phyloP scores from a whole-genome alignment of 2,888 invertebrate species.

The Malthinus seriepunctatus region DNA sequence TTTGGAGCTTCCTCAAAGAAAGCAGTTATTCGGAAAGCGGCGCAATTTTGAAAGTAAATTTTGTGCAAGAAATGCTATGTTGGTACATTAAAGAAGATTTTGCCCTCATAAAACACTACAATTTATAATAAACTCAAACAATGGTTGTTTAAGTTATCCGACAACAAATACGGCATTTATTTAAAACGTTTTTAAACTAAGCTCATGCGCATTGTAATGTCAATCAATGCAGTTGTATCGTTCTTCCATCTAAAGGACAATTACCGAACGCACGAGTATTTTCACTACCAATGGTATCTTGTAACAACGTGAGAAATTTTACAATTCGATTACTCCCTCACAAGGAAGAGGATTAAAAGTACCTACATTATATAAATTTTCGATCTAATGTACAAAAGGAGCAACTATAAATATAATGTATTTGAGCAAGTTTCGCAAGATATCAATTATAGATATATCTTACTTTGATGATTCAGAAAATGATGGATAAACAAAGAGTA shows the following conservation, averaged over 20 bases:
- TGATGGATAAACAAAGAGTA: too few species aligned
- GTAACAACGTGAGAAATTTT: constrained; percentile 10
- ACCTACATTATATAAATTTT: too few species aligned
- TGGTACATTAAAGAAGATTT: neutral
- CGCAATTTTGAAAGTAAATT: too few species aligned
- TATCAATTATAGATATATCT: neutral
- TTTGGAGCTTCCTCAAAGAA: constrained; percentile 4
- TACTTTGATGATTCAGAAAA: too few species aligned
- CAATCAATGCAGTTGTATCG: constrained; percentile 23
- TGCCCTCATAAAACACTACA: constrained; percentile 20
- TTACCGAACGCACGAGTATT: constrained; percentile 17
- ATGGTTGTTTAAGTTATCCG: constrained; percentile 22
- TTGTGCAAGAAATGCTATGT: too few species aligned
- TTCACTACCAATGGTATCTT: constrained; percentile 3
- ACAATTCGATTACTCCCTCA: constrained; percentile 1
- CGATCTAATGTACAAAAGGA: neutral
- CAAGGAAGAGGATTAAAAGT: neutral
- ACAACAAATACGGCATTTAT: constrained; percentile 26
- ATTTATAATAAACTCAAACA: constrained; percentile 24
- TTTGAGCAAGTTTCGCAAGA: too few species aligned
- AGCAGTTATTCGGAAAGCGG: neutral
- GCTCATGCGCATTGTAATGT: constrained; percentile 27
- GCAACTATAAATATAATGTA: too few species aligned
- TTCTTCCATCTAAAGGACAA: constrained; percentile 26
- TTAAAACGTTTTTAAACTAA: constrained; percentile 24